Evolutionary conservation across 1,140 invertebrate species (phyloP).

Genomic region (Megathymus violae): DNA sequence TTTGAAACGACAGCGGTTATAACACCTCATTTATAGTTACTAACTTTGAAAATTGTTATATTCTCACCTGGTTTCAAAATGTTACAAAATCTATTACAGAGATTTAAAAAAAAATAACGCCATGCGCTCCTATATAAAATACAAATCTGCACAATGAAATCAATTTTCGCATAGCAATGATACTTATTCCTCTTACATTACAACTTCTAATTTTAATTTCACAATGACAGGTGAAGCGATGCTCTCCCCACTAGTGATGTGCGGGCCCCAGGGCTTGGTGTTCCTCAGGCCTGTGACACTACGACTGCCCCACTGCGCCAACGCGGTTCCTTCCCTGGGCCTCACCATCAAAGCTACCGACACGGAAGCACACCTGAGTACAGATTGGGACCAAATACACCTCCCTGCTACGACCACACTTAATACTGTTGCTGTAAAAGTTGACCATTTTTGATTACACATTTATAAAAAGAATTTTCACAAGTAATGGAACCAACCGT

Average conservation of each 20-base stretch:
- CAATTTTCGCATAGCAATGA: no score
- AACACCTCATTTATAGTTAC: no score
- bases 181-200: no score
- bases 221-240: conserved; percentile 91
- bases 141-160: not conserved
- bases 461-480: not conserved
- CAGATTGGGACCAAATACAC: conserved; percentile 90
- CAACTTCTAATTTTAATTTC: not conserved
- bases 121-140: not conserved
- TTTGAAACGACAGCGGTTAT: no score
- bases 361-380: conserved; percentile 87
- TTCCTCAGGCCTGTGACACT: conserved; percentile 95
- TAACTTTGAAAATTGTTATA: no score
- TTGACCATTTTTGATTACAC: conserved; percentile 91
- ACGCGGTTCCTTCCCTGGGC: conserved; percentile 88
- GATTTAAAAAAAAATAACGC: no score
- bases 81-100: no score
- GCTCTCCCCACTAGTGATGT: conserved; percentile 96
- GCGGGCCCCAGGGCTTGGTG: conserved; percentile 95
- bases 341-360: conserved; percentile 92
- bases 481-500: no score
- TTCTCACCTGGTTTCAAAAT: no score
- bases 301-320: conserved; percentile 89
- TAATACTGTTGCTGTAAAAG: conserved; percentile 93
- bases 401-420: conserved; percentile 90